Evolutionary conservation across 2,797 vertebrate genomes (phyloP), one percentile per base, ranked within the genome.

Genomic region (Valencia hispanica): DNA sequence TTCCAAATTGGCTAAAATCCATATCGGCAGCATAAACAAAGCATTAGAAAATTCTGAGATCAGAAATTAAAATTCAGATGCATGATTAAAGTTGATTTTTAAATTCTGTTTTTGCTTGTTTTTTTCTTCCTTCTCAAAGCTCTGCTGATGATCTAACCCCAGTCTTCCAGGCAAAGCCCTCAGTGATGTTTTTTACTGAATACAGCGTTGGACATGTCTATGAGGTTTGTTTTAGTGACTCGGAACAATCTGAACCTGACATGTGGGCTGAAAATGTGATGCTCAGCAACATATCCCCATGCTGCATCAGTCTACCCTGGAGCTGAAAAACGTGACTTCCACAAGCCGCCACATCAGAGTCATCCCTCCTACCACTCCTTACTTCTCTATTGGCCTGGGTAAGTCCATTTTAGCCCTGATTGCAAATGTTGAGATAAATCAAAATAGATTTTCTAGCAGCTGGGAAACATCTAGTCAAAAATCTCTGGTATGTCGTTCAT

Each of bases 381-480:
- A 96, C 86, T 99, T 99, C 86, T 94, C 96, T 0, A 84, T 99
- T 73, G 94, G 96, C 9, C 83, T 97, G 73, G 97, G 98, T 99
- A 84, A 97, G 96, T 71, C 70, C 48, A n/a, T 65, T 63, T 43
- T 47, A 12, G 20, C n/a, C 83, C 39, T 55, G 39, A 75, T 55
- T 79, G 36, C 59, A 55, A 9, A 65, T 65, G 34, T 65, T 20
- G 61, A 65, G 34, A 11, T 65, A 10, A 25, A 65, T 39, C 34
- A 36, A 25, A 36, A 25, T 39, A 25, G 6, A n/a, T 20, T 20
- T 41, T 22, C 34, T 18, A 45, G 32, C 47, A 36, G 68, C 22
- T 34, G 59, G 27, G 51, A 48, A 11, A 61, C 73, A 51, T 25
- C 10, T 39, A 53, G 34, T 74, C 70, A 34, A 30, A 0, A 43